Base-by-base conservation (phyloP, 2,113 vertebrate species). In the Mungos mungo region DNA sequence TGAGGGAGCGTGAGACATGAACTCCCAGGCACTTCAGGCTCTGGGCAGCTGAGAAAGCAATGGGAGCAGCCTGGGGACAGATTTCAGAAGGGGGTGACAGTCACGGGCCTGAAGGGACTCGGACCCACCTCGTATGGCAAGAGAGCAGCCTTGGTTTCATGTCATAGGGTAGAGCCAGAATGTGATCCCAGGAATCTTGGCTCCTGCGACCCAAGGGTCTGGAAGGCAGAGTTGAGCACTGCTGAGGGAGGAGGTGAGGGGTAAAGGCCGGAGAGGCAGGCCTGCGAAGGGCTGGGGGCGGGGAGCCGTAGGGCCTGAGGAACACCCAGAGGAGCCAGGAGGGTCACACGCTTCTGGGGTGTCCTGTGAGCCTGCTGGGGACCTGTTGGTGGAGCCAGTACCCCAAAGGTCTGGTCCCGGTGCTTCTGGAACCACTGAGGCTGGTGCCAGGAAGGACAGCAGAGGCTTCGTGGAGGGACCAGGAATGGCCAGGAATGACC, bases 21-120 rank as follows among this genome's bases (percentile, higher is more conserved):
- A 13, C 19, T 74, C 41, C 57, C 27, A 18, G 16, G 18, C 1
- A 3, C 35, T 81, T 31, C 7, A 19, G 57, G 29, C 16, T 29
- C 63, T 18, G n/a, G 52, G 19, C 7, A 2, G 29, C 18, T 52
- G 54, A 10, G 41, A 68, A 31, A 1, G 21, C 76, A 60, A 12
- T 0, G 2, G n/a, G 2, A 5, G 6, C 1, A 27, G 47, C 41
- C 33, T 68, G 19, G 57, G 76, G 31, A 33, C 88, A n/a, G 33
- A 31, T 2, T 25, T 65, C 4, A 2, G 16, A 54, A 63, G 29
- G 50, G 13, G 9, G 7, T 79, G 85, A 63, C 23, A 47, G 13
- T 13, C 7, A 9, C 0, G 4, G 21, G 25, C 27, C 63, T 3
- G 0, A 4, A 8, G 35, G 79, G 23, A 33, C 19, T 6, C 19